Conservation (phyloP, 2,113 vertebrate species). For the Tragelaphus scriptus region DNA sequence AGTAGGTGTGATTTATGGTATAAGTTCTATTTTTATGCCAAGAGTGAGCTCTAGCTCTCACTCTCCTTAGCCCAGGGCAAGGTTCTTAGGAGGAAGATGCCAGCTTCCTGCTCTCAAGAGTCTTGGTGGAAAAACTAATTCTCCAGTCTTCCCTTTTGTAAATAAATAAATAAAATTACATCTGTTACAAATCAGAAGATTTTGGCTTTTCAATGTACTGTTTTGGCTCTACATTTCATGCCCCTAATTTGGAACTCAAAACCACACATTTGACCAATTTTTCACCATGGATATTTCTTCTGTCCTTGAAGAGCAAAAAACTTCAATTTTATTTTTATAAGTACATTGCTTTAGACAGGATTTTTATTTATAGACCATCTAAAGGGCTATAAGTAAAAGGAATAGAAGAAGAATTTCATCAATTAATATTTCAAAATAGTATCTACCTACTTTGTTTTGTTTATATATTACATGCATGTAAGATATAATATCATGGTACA, state of each 20-base stretch:
- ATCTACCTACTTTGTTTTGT: background rate
- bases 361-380: background rate
- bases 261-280: background rate
- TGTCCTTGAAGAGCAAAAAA: background rate
- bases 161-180: background rate
- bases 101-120: background rate
- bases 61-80: background rate
- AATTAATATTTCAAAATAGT: background rate
- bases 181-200: background rate
- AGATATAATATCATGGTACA: background rate
- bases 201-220: background rate
- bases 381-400: background rate
- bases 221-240: background rate
- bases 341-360: background rate
- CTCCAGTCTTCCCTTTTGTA: background rate
- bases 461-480: background rate
- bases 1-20: background rate
- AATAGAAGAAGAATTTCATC: background rate
- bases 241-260: background rate
- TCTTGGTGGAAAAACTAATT: background rate
- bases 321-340: background rate
- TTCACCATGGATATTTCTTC: background rate
- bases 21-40: background rate
- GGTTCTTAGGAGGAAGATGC: background rate
- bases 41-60: background rate